phyloP scores from a whole-genome alignment of 2,797 vertebrate genomes.

The Scarus forsteni region DNA sequence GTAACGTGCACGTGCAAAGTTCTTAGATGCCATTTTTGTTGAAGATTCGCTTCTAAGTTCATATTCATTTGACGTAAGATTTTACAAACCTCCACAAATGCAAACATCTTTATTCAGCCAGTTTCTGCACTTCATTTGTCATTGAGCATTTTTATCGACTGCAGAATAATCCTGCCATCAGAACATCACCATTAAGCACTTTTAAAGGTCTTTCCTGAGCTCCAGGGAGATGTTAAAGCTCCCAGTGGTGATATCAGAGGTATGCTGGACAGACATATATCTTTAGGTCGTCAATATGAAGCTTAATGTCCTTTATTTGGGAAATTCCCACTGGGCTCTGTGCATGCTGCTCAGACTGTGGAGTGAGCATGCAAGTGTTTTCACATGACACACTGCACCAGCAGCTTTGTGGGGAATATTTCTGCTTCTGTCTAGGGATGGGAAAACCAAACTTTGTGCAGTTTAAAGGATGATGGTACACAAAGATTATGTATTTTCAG shows the following conservation, averaged over 20 bases:
- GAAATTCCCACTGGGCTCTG: constrained; percentile 21
- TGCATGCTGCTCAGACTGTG: constrained; percentile 36
- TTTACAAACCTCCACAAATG: background rate
- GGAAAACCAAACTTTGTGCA: too few relatives aligned
- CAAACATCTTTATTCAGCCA: background rate
- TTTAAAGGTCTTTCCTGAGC: background rate
- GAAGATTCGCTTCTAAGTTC: too few relatives aligned
- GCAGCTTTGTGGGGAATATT: constrained; percentile 4
- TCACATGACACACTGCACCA: constrained; percentile 61
- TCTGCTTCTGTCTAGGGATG: constrained; percentile 1
- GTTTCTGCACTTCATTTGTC: background rate
- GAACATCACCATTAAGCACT: constrained; percentile 1
- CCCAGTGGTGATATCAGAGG: constrained; percentile 12
- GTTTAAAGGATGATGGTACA: too few relatives aligned
- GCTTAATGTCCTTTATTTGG: constrained; percentile 26
- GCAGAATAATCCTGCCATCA: background rate
- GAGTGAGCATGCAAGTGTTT: constrained; percentile 54
- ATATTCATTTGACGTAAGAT: too few relatives aligned
- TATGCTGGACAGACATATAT: background rate
- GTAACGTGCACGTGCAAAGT: too few relatives aligned
- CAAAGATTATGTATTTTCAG: too few relatives aligned
- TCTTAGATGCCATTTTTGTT: background rate
- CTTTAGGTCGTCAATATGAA: background rate
- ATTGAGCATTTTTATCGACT: background rate
- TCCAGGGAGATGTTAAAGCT: background rate